Percentiles rank a stretch among this genome's conserved stretches.
Conservation (phyloP, 2,797 vertebrate genomes). For the Phaenicophaeus curvirostris region DNA sequence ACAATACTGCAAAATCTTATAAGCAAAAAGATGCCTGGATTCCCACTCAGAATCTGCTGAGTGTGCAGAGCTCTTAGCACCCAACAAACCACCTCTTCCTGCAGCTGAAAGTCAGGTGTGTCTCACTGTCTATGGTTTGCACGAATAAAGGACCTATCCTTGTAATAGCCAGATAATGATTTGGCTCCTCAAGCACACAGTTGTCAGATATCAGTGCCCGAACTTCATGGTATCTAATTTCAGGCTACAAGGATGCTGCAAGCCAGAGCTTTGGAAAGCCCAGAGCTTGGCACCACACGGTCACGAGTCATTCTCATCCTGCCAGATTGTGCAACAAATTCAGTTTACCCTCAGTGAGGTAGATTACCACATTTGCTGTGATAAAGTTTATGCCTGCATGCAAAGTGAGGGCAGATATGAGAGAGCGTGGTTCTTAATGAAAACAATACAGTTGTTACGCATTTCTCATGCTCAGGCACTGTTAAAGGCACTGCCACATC, state of each 20-base stretch:
- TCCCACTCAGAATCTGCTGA: not conserved
- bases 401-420: not conserved
- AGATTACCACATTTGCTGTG: not conserved
- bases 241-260: not conserved
- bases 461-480: not conserved
- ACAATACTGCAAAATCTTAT: not conserved
- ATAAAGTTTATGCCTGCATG: not conserved
- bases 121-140: not conserved
- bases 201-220: not conserved
- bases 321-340: not conserved
- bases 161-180: not conserved
- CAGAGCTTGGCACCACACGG: not conserved
- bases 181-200: not conserved
- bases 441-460: not conserved
- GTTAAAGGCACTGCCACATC: not conserved
- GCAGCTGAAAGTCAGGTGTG: not conserved
- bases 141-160: not conserved
- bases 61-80: fast-evolving
- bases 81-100: not conserved
- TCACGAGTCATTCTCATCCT: not conserved
- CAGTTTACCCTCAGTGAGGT: not conserved
- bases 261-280: not conserved
- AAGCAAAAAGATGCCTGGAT: not conserved
- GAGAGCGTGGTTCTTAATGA: not conserved
- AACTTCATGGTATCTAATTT: not conserved